Evolutionary conservation across 2,797 vertebrate genomes (phyloP).

Genomic region (Argya squamiceps): DNA sequence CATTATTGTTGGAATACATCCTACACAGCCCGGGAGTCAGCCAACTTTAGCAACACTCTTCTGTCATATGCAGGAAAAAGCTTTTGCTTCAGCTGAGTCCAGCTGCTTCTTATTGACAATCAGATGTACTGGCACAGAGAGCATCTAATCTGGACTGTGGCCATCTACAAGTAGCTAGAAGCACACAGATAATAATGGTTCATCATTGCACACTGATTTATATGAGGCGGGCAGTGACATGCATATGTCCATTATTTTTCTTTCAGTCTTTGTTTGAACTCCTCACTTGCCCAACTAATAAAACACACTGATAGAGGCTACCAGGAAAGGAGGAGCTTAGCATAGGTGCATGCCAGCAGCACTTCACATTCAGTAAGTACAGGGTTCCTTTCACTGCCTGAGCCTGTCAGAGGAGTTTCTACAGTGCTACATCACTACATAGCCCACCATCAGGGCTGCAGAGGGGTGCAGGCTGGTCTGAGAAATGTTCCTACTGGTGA

Average conservation of each 20-base stretch:
- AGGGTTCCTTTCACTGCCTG: background rate
- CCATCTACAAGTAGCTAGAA: conserved; percentile 26
- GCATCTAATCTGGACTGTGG: conserved; percentile 1
- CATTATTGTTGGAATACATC: background rate
- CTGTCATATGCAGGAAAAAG: conserved; percentile 28
- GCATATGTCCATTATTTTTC: background rate
- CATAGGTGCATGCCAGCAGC: background rate
- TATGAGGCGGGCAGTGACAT: background rate
- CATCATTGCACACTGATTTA: background rate
- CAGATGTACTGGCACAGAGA: conserved; percentile 43
- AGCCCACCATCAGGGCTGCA: background rate
- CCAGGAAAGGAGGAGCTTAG: background rate
- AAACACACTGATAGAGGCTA: background rate
- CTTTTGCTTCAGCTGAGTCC: conserved; percentile 46
- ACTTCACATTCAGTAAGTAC: background rate
- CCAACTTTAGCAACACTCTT: conserved; percentile 31
- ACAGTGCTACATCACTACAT: background rate
- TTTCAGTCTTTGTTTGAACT: background rate
- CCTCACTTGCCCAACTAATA: background rate
- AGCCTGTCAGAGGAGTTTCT: background rate
- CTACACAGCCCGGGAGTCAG: background rate
- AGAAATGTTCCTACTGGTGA: background rate
- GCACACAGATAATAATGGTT: background rate
- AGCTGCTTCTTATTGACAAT: conserved; percentile 49
- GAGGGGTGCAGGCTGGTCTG: background rate